Base-by-base conservation (phyloP, 1,140 invertebrate species). In the Psilanteris sp. region DNA sequence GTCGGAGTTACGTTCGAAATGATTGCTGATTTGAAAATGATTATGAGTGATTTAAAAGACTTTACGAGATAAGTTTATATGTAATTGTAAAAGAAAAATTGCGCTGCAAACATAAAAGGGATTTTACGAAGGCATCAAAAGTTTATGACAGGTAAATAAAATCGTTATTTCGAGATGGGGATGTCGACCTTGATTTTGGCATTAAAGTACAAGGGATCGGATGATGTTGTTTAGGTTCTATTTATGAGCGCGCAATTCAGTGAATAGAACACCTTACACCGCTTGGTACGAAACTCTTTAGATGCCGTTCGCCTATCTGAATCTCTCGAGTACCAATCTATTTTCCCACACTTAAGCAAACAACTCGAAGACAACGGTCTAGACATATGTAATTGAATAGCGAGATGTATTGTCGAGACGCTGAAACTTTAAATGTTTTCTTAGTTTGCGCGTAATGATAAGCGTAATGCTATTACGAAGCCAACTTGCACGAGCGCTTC, bases 261-360 rank as follows among this genome's bases (percentile, higher is more conserved):
- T 62, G 37, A 72, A 72, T 62, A 9, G 57, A 62, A 59, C 66
- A 70, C 66, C 54, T 70, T 70, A 59, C 52, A 59, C 54, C 66
- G 43, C 41, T 44, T 20, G 50, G 41, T 48, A 59, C 41, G 18
- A 46, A 62, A 62, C 55, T 55, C 57, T 54, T 62, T 62, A 48
- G 57, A 62, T 48, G 67, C 57, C 57, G 46, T 44, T 71, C 55
- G 67, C 27, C 57, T 61, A 71, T 71, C 67, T 71, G 31, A 54
- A 62, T 71, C 55, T 62, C 55, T 71, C 46, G 32, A 71, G 67
- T 55, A 55, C 55, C 67, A 62, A 71, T 71, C 39, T 54, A 71
- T 71, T 61, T 71, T 71, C 67, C 67, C 55, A 71, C 54, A 71
- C 54, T 71, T 61, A 59, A 27, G 44, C 66, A 50, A 59, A 59